Conservation (phyloP, 2,797 vertebrate species). For the Crocodylus rhombifer region DNA sequence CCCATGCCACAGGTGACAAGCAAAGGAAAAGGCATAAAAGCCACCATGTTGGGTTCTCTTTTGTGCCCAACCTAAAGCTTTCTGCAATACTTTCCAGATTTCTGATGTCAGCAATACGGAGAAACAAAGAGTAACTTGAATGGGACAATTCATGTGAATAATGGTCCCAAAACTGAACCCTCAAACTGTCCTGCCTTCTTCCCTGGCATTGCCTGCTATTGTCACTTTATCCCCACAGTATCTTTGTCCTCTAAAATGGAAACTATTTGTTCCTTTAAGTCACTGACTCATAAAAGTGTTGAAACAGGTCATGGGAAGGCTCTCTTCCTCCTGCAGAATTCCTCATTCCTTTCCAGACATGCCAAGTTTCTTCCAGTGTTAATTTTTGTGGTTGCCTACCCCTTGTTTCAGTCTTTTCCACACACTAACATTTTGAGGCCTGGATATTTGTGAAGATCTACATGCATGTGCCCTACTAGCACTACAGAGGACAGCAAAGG, state of each 20-base stretch:
- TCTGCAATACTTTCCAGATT: neutral
- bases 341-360: neutral
- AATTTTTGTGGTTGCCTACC: neutral
- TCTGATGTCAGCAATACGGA: neutral
- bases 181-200: neutral
- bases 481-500: neutral
- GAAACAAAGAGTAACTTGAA: neutral
- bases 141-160: neutral
- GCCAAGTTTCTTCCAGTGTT: neutral
- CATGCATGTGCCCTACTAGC: neutral
- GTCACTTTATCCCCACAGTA: neutral
- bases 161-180: fast-evolving
- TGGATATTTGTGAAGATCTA: neutral
- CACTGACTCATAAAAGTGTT: neutral
- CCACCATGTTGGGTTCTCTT: neutral
- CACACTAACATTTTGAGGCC: neutral
- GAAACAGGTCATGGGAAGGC: neutral
- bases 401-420: neutral
- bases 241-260: neutral
- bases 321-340: neutral
- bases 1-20: too few relatives aligned
- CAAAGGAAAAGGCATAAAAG: too few relatives aligned
- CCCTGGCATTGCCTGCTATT: neutral
- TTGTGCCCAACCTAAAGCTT: neutral
- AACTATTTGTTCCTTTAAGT: neutral